Evolutionary conservation across 64 coral and sea anemone genomes (phyloP), one percentile per base, ranked within the genome.

Genomic region (Montipora sp.): DNA sequence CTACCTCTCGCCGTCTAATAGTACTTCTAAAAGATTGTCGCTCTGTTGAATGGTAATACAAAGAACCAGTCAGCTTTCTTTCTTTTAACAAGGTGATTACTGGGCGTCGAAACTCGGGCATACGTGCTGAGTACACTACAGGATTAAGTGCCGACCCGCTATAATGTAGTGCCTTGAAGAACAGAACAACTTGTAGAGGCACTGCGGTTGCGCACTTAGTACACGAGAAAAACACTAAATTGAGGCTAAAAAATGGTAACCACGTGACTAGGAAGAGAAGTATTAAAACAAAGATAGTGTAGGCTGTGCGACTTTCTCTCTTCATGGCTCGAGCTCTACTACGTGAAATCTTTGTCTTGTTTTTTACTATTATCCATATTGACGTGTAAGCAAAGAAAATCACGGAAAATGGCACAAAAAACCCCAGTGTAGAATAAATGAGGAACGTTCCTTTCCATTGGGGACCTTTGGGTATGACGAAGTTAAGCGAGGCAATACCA

Each of bases 211-310:
- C 51, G 21, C 95, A 96, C 20, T 68, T 87, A 2, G 77, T 14
- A 49, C 95, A 96, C 9, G 92, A 59, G 66, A 93, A 96, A 14
- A 96, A 59, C 4, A 96, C 81, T n/a, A 96, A 75, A 18, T 96
- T 96, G 15, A 96, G 88, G 27, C 95, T 96, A 81, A 96, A 96
- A 77, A 96, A 96, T n/a, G 95, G 95, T 59, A 96, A 74, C 95
- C 95, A 96, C 80, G 95, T 96, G 74, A 93, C 23, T 13, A 96
- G 83, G 73, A 96, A 96, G 48, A 96, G 80, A 47, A 96, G 81
- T 49, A 96, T 93, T 20, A 96, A 66, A 5, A 91, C 76, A 47
- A 96, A 90, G 6, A 93, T 90, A 4, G 95, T 96, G 4, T 93
- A 14, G 12, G 95, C 95, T 7, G 92, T 92, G 59, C 90, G 93